Base-by-base conservation (phyloP, 2,113 vertebrate genomes). In the Ptychochromis oligacanthus region DNA sequence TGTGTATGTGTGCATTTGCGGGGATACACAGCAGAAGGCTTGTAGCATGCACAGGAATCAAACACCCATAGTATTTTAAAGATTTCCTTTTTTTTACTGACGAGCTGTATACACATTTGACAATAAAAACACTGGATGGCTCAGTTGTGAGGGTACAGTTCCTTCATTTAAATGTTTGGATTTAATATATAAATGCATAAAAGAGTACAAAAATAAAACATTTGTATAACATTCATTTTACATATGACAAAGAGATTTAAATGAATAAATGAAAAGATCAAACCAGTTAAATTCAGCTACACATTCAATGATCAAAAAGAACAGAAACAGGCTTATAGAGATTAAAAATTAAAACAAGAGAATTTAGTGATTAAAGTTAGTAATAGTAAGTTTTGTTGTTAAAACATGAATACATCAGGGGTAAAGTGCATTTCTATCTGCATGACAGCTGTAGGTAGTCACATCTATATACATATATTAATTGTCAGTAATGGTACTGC, bases 161-260 rank as follows among this genome's bases (percentile, higher is more conserved):
- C 76, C 80, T 93, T 92, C 87, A 89, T 93, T 91, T 88, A 90
- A 91, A 88, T 84, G 80, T 81, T 87, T 85, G 67, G 70, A 88
- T 85, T 86, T 88, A 67, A 86, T 92, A 85, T 82, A 90, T 64
- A 89, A 91, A 93, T 89, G 91, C 84, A 90, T 75, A 91, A 72
- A 67, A 80, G 93, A 92, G 91, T 95, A 94, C 92, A 95, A 95
- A 95, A 95, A 95, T 95, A 95, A 90, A 94, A 92, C 89, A 91
- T 95, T 94, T 93, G 78, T 83, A 88, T 91, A 78, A 84, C 85
- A 89, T 87, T 82, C 77, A 84, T 88, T 90, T 92, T 79, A 91
- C 92, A 95, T 64, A 79, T 58, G 80, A 90, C 60, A 82, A 74
- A 40, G 49, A 79, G 46, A 85, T 56, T 79, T 46, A 72, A 79